phyloP scores from a whole-genome alignment of 2,888 invertebrate species.

The Sthenelais limicola region DNA sequence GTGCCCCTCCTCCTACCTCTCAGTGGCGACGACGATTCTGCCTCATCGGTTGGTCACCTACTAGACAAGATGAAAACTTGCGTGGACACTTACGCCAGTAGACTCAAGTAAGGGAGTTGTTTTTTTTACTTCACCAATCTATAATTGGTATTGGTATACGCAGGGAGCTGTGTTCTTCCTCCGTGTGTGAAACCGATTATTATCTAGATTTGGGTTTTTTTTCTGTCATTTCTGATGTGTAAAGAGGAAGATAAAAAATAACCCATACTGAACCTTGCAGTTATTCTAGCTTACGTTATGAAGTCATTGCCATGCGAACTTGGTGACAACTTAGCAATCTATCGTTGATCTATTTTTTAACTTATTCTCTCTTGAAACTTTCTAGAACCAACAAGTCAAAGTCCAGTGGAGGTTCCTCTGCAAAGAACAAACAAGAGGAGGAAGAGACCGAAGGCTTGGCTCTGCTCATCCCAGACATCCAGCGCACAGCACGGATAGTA shows the following conservation, averaged over 20 bases:
- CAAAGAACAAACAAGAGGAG: slow-evolving; percentile 76
- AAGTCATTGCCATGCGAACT: too few relatives aligned
- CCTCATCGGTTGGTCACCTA: slow-evolving; percentile 79
- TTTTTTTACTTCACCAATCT: neutral
- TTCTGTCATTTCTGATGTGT: too few relatives aligned
- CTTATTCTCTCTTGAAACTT: too few relatives aligned
- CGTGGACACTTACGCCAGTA: slow-evolving; percentile 89
- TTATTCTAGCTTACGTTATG: too few relatives aligned
- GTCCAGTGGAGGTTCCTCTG: slow-evolving; percentile 14
- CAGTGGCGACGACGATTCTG: slow-evolving; percentile 56
- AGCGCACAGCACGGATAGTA: slow-evolving; percentile 76
- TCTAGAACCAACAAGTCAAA: slow-evolving; percentile 58
- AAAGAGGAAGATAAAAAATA: too few relatives aligned
- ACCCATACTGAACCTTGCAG: too few relatives aligned
- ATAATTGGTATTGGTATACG: too few relatives aligned
- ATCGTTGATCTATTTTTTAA: too few relatives aligned
- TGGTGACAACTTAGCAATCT: too few relatives aligned
- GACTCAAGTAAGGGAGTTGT: slow-evolving; percentile 66
- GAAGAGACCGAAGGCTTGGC: slow-evolving; percentile 93
- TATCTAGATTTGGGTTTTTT: too few relatives aligned
- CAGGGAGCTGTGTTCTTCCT: too few relatives aligned
- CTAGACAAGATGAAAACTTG: slow-evolving; percentile 90
- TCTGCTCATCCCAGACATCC: slow-evolving; percentile 90
- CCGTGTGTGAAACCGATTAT: too few relatives aligned
- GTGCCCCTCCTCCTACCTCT: slow-evolving; percentile 80